These are phyloP conservation scores for Paguma larvata DNA, from an alignment of 2,797 vertebrate species.

Conservation along the genomic window DNA sequence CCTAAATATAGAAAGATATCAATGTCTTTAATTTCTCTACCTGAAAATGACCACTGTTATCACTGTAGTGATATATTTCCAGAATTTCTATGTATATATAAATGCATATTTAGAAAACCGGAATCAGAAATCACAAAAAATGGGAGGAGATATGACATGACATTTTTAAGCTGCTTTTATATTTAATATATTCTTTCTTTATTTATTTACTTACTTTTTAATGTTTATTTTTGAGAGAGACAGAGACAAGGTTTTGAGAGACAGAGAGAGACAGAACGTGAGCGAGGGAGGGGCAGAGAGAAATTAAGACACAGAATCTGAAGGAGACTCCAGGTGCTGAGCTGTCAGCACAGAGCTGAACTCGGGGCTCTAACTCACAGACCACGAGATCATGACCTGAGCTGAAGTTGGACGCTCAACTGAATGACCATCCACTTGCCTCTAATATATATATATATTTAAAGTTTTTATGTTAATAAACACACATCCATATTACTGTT, in stretches of 20 bases:
- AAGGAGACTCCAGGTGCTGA: too few relatives aligned
- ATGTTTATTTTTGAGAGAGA: too few relatives aligned
- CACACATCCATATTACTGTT: not conserved
- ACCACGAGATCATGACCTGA: too few relatives aligned
- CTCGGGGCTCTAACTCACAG: too few relatives aligned
- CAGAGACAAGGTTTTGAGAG: too few relatives aligned
- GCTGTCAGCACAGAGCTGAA: too few relatives aligned
- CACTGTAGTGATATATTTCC: not conserved
- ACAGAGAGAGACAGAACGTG: too few relatives aligned
- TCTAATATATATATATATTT: not conserved
- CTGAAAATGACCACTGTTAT: not conserved
- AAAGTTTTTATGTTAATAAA: not conserved
- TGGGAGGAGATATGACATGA: not conserved
- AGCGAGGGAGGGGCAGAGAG: too few relatives aligned
- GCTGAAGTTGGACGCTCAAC: too few relatives aligned
- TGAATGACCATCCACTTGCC: too few relatives aligned
- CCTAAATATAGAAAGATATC: not conserved
- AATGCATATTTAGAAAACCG: slow-evolving; percentile 8
- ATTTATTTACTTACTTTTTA: too few relatives aligned
- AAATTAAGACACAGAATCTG: too few relatives aligned
- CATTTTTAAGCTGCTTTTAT: not conserved
- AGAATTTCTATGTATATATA: not conserved
- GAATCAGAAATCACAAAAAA: not conserved
- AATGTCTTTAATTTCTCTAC: not conserved
- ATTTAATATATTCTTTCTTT: not conserved